Conservation (phyloP, 1,140 invertebrate species). For the Drosophila bocki region DNA sequence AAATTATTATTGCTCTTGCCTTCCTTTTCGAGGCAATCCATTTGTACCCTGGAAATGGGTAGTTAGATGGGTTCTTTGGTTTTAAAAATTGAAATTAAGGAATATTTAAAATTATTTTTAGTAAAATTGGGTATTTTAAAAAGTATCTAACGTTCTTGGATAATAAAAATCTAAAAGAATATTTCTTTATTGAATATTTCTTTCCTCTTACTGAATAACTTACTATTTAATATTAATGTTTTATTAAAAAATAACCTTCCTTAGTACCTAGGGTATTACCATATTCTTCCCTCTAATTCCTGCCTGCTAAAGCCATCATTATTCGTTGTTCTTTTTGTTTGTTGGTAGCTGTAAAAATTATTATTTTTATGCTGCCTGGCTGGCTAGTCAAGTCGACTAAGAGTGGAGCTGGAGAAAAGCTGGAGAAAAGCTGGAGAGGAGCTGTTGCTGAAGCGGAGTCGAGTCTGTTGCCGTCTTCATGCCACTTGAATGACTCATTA, state of each 20-base stretch:
- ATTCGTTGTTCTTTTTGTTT: slow-evolving; percentile 64
- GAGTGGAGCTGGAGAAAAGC: slow-evolving; percentile 18
- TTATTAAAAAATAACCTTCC: neutral
- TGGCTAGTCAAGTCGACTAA: slow-evolving; percentile 49
- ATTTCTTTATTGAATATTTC: neutral
- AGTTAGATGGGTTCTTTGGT: neutral
- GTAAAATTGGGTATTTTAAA: neutral
- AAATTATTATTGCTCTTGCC: slow-evolving; percentile 77
- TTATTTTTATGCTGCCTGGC: slow-evolving; percentile 73
- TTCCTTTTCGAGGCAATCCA: slow-evolving; percentile 47
- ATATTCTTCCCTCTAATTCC: neutral
- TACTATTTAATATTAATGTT: neutral
- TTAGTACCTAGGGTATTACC: slow-evolving; percentile 8
- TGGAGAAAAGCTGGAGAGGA: slow-evolving; percentile 3
- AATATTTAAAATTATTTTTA: neutral
- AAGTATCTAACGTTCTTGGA: no score
- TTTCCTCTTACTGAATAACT: no score
- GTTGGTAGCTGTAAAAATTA: slow-evolving; percentile 69
- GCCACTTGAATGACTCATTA: slow-evolving; percentile 83
- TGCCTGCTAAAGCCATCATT: slow-evolving; percentile 5
- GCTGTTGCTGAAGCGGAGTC: neutral
- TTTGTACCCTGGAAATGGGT: slow-evolving; percentile 25
- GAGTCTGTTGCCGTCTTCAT: slow-evolving; percentile 57
- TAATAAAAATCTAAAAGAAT: neutral
- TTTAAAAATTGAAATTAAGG: no score